A percentile compares a stretch with the other conserved stretches of the same genome.
These are phyloP conservation scores for Herminia tarsipennalis DNA, from an alignment of 2,888 invertebrate genomes.

Conservation along the genomic window DNA sequence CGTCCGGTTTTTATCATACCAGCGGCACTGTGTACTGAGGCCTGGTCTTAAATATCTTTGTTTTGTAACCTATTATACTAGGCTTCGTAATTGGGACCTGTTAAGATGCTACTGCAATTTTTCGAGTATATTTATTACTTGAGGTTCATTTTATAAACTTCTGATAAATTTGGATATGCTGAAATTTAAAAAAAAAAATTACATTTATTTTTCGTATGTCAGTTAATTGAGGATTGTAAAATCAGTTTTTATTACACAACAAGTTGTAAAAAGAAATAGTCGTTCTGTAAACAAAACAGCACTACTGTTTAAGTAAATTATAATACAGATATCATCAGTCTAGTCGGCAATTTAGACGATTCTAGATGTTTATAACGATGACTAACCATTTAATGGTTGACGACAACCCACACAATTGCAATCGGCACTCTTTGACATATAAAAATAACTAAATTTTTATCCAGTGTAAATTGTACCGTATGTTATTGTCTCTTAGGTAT, in stretches of 20 bases:
- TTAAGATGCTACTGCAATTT: no score
- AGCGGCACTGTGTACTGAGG: neutral
- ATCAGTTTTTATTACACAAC: no score
- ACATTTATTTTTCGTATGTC: no score
- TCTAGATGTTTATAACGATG: constrained; percentile 74
- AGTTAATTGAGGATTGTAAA: no score
- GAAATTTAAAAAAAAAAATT: no score
- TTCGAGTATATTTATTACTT: no score
- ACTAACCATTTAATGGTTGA: constrained; percentile 71
- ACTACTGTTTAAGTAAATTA: constrained; percentile 27
- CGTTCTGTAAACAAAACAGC: neutral
- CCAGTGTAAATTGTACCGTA: constrained; percentile 29
- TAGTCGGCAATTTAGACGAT: constrained; percentile 67
- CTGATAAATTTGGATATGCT: no score
- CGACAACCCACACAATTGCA: constrained; percentile 70
- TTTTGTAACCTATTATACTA: no score
- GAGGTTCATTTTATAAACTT: no score
- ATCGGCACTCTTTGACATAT: constrained; percentile 66
- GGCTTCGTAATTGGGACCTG: no score
- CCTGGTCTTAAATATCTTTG: no score
- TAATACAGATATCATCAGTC: constrained; percentile 60
- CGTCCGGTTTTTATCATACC: constrained; percentile 51
- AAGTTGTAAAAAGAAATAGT: no score
- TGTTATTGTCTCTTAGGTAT: constrained; percentile 22
- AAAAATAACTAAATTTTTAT: constrained; percentile 43